Evolutionary conservation across 2,888 invertebrate species (phyloP).

Genomic region (Carcina quercana): DNA sequence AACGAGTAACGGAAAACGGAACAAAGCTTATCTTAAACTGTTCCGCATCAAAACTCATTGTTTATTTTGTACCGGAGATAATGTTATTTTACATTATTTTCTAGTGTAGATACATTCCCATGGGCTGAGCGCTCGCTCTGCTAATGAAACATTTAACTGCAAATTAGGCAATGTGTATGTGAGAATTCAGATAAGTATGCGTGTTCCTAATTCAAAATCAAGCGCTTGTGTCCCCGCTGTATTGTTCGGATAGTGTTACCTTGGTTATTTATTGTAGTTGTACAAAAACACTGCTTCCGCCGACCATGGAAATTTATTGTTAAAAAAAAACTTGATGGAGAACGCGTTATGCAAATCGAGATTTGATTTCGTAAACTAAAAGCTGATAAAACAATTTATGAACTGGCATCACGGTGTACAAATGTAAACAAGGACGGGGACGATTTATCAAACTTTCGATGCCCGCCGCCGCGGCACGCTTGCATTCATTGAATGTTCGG

Average conservation of each 20-base stretch:
- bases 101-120: slow-evolving; percentile 40
- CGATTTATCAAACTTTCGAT: slow-evolving; percentile 55
- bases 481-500: slow-evolving; percentile 34
- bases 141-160: slow-evolving; percentile 57
- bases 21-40: slow-evolving; percentile 26
- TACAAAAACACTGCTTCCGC: slow-evolving; percentile 27
- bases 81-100: slow-evolving; percentile 31
- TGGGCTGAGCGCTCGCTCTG: slow-evolving; percentile 31
- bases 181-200: slow-evolving; percentile 47
- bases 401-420: slow-evolving; percentile 25
- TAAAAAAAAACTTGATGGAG: slow-evolving; percentile 18
- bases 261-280: slow-evolving; percentile 27
- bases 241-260: slow-evolving; percentile 29
- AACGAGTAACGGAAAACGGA: slow-evolving; percentile 6
- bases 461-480: slow-evolving; percentile 31
- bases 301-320: slow-evolving; percentile 17
- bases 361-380: slow-evolving; percentile 20
- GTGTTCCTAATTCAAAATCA: slow-evolving; percentile 31
- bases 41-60: slow-evolving; percentile 36
- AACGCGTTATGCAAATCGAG: slow-evolving; percentile 25
- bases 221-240: slow-evolving; percentile 27
- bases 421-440: slow-evolving; percentile 30
- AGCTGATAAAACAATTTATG: slow-evolving; percentile 35
- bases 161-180: slow-evolving; percentile 66
- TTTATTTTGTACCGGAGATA: slow-evolving; percentile 40